Evolutionary conservation across 2,888 invertebrate species (phyloP).

Genomic region (Scaptomyza reducta): DNA sequence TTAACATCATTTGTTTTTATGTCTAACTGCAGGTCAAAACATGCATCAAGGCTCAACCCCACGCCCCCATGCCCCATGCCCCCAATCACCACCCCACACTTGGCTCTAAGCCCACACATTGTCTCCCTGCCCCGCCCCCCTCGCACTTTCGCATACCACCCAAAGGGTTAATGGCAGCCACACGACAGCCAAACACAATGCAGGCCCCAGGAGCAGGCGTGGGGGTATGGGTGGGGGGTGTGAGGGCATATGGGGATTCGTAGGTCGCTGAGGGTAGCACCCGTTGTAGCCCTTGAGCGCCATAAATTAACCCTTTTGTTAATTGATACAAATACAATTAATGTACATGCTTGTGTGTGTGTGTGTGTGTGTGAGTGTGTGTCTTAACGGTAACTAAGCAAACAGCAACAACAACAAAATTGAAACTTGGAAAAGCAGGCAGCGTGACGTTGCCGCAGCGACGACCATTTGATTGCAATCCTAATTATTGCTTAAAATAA

Average conservation of each 20-base stretch:
- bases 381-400: conserved; percentile 77
- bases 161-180: conserved; percentile 65
- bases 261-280: conserved; percentile 14
- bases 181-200: conserved; percentile 63
- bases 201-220: conserved; percentile 35
- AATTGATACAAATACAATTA: conserved; percentile 84
- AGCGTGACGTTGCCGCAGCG: conserved; percentile 45
- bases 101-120: conserved; percentile 10
- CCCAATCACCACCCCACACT: too few species aligned
- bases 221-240: background rate
- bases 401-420: conserved; percentile 48
- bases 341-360: conserved; percentile 45
- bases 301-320: conserved; percentile 84
- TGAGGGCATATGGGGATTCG: background rate
- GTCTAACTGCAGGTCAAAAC: conserved; percentile 76
- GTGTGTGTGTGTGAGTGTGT: conserved; percentile 45
- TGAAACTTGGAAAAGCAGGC: conserved; percentile 31
- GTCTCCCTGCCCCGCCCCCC: background rate
- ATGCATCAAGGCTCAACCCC: conserved; percentile 42
- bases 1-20: conserved; percentile 37
- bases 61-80: too few species aligned
- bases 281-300: conserved; percentile 71
- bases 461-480: conserved; percentile 75
- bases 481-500: conserved; percentile 80
- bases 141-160: conserved; percentile 3